A percentile compares a stretch with the other conserved stretches of the same genome.
Evolutionary conservation across 2,113 vertebrate genomes (phyloP).

Genomic region (Lutjanus erythropterus): DNA sequence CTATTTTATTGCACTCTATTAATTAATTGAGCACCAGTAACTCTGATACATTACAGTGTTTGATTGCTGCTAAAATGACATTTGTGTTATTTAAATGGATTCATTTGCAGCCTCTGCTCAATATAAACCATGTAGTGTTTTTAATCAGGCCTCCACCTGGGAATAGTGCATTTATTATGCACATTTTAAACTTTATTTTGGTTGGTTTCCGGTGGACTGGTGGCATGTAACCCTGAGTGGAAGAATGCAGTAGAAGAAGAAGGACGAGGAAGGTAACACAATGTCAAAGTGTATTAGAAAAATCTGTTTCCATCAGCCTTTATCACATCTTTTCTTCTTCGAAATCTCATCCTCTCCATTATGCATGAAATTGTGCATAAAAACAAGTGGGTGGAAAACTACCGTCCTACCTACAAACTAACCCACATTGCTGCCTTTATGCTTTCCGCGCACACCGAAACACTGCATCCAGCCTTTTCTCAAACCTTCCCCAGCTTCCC

Average conservation of each 20-base stretch:
- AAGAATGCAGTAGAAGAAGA: too few relatives aligned
- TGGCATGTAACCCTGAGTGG: too few relatives aligned
- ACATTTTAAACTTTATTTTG: neutral
- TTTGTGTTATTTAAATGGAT: neutral
- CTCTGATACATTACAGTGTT: neutral
- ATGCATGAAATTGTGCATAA: neutral
- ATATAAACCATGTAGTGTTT: neutral
- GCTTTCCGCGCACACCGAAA: neutral
- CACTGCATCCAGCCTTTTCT: neutral
- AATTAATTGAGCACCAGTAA: neutral
- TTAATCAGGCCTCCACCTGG: conserved; percentile 2
- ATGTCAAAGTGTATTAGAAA: neutral
- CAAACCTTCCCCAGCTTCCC: neutral
- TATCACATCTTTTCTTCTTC: too few relatives aligned
- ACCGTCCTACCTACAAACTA: too few relatives aligned
- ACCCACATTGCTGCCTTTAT: too few relatives aligned
- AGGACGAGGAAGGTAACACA: neutral
- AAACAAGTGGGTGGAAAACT: neutral
- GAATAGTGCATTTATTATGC: neutral
- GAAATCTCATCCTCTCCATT: too few relatives aligned
- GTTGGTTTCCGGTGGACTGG: neutral
- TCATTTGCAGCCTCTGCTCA: neutral
- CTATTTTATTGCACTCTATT: neutral
- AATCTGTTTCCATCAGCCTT: neutral
- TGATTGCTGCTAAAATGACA: neutral